Percentiles rank a stretch among this genome's conserved stretches.
These are phyloP conservation scores for Chaenogobius annularis DNA, from an alignment of 2,113 vertebrate genomes.

Conservation along the genomic window DNA sequence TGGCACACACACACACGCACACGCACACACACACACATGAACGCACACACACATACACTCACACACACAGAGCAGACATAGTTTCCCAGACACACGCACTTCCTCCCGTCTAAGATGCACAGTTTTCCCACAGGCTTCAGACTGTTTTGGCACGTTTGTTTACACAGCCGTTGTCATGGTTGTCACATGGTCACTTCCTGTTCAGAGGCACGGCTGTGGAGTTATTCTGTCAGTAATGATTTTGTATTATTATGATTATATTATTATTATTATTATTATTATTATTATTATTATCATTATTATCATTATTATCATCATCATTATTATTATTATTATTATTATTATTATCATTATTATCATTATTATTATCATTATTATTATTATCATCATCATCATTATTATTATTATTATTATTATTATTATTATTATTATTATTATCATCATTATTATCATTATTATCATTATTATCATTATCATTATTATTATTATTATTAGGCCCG, in stretches of 20 bases:
- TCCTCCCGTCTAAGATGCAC: slow-evolving; percentile 56
- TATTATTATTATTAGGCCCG: background rate
- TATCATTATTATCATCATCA: background rate
- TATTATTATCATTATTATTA: background rate
- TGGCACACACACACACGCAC: slow-evolving; percentile 20
- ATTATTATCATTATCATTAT: too few relatives aligned
- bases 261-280: slow-evolving; percentile 33
- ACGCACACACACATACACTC: too few relatives aligned
- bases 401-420: background rate
- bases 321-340: background rate
- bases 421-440: too few relatives aligned
- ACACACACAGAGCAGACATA: slow-evolving; percentile 32
- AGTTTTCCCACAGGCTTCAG: slow-evolving; percentile 67
- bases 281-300: background rate
- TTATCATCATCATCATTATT: too few relatives aligned
- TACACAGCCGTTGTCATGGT: slow-evolving; percentile 68
- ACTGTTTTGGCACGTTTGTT: slow-evolving; percentile 69
- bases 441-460: too few relatives aligned
- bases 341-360: background rate
- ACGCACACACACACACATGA: slow-evolving; percentile 25
- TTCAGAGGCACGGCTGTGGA: slow-evolving; percentile 36
- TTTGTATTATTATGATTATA: slow-evolving; percentile 11
- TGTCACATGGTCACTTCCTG: slow-evolving; percentile 64
- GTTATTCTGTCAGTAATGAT: slow-evolving; percentile 40
- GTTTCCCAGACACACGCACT: slow-evolving; percentile 63